A percentile compares a stretch with the other conserved stretches of the same genome.
These are phyloP conservation scores for Zoanthus sansibaricus DNA, from an alignment of 92 coral and sea anemone genomes.

Conservation along the genomic window DNA sequence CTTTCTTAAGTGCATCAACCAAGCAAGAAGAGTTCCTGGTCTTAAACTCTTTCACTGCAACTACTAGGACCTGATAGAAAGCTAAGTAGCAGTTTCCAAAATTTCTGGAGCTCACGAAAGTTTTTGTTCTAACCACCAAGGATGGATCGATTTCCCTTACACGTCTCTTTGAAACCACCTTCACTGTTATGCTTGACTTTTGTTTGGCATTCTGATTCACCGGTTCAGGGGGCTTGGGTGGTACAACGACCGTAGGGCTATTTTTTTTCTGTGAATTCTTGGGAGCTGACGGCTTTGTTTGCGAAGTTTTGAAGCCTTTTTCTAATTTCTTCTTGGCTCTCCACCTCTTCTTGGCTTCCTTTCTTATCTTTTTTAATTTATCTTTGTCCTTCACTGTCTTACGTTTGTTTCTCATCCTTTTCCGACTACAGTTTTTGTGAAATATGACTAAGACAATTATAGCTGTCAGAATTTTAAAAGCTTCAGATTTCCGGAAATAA, in stretches of 20 bases:
- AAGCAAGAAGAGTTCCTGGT: not conserved
- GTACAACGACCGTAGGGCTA: not conserved
- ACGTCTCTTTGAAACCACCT: not conserved
- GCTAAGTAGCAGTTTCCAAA: not conserved
- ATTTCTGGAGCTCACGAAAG: not conserved
- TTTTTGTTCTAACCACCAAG: not conserved
- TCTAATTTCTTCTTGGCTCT: not conserved
- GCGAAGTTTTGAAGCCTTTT: not conserved
- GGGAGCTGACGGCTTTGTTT: not conserved
- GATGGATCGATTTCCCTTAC: not conserved
- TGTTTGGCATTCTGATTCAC: not conserved
- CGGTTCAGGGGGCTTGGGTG: no score
- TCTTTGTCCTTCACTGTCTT: not conserved
- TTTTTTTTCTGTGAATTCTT: not conserved
- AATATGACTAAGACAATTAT: not conserved
- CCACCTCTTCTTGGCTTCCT: not conserved
- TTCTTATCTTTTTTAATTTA: not conserved
- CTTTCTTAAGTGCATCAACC: not conserved
- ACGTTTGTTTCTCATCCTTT: not conserved
- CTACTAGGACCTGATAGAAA: not conserved
- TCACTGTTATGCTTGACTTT: not conserved
- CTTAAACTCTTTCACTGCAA: not conserved
- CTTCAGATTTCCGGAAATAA: not conserved
- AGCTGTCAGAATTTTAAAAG: not conserved
- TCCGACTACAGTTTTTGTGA: constrained; percentile 4